Base-by-base conservation (phyloP, 2,113 vertebrate species). In the Oreochromis aureus region DNA sequence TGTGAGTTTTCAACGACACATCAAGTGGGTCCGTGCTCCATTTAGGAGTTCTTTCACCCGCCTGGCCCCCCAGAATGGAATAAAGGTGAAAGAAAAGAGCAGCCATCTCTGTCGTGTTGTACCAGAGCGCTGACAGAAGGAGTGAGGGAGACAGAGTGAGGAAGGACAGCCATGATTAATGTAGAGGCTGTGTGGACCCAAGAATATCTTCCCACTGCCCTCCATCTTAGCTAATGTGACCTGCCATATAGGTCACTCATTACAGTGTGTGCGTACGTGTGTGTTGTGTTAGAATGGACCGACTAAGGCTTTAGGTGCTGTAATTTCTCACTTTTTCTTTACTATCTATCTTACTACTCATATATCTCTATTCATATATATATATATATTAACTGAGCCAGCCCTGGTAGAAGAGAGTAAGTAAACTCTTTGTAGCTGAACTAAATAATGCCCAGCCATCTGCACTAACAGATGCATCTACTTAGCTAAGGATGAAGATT, bases 181-280 rank as follows among this genome's bases (percentile, higher is more conserved):
- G 92, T 89, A 90, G 88, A 90, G 86, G 84, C 91, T 83, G 11
- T 85, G 91, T 91, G 82, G 89, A 91, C 91, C 95, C 92, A 94
- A 95, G 93, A 96, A 96, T 95, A 96, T 95, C 95, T 92, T 85
- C 81, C 91, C 89, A 78, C 82, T 87, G 92, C 90, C 92, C 91
- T 94, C 92, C 91, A 92, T 95, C 95, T 94, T 94, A 78, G 92
- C 91, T 95, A 95, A 96, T 94, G 92, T 92, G 90, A 94, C 93
- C 93, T 95, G 94, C 94, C 94, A 96, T 93, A 85, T 94, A 91
- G 94, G 94, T 93, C 93, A 93, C 87, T 92, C 89, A 87, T 87
- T 89, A 88, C 73, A 58, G 59, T 66, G 81, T 89, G 84, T 86
- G 87, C 81, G 81, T 82, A 87, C 56, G 54, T 76, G 88, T 82